Conservation (phyloP, 2,113 vertebrate species). For the Platichthys stellatus region DNA sequence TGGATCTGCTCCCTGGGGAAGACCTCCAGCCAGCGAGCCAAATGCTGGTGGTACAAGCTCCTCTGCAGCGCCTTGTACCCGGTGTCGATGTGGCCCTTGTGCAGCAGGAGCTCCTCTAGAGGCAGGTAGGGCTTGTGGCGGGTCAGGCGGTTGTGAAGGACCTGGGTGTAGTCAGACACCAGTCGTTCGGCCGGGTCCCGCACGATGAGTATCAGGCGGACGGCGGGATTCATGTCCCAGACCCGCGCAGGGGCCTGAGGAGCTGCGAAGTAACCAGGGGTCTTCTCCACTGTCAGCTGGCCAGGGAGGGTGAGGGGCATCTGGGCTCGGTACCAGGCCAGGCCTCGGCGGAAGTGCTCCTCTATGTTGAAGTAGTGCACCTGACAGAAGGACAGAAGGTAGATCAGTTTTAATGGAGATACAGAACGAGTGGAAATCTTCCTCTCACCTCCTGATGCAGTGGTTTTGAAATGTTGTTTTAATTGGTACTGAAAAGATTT, state of each 20-base stretch:
- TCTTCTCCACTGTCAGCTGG: constrained; percentile 87
- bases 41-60: constrained; percentile 83
- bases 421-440: background rate
- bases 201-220: constrained; percentile 84
- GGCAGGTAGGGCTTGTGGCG: constrained; percentile 82
- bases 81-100: constrained; percentile 73
- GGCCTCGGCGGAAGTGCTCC: constrained; percentile 81
- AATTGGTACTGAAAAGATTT: no score
- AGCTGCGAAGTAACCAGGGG: constrained; percentile 84
- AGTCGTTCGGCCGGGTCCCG: constrained; percentile 85
- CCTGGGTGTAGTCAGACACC: constrained; percentile 88
- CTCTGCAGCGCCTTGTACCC: constrained; percentile 85
- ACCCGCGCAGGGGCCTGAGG: constrained; percentile 77
- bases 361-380: constrained; percentile 87
- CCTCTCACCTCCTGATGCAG: background rate
- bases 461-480: no score
- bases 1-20: constrained; percentile 84
- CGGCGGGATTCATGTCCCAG: constrained; percentile 76
- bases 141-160: constrained; percentile 84
- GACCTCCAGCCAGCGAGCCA: constrained; percentile 81
- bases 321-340: constrained; percentile 85
- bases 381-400: constrained; percentile 38
- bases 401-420: background rate
- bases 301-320: constrained; percentile 80
- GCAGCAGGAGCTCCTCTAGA: constrained; percentile 81